These are phyloP conservation scores for Pemphigus obesinymphae DNA, from an alignment of 1,140 invertebrate genomes.

Conservation along the genomic window DNA sequence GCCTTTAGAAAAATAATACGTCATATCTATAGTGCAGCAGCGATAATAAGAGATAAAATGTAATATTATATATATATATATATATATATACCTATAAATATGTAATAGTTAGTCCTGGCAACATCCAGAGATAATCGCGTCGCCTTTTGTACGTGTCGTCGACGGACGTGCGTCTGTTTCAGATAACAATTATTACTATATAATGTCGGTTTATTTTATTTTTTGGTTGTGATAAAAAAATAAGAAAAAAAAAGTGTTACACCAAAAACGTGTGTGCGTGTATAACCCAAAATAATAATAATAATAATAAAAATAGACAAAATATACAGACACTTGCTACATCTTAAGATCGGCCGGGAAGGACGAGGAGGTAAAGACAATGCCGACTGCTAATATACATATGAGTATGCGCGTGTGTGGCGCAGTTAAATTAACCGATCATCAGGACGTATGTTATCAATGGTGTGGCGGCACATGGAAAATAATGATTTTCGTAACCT, in stretches of 20 bases:
- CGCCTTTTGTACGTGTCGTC: neutral
- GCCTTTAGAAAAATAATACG: neutral
- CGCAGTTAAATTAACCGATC: slow-evolving; percentile 37
- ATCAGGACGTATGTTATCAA: neutral
- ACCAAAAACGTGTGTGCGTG: neutral
- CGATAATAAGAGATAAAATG: neutral
- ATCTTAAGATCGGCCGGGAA: neutral
- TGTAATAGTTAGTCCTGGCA: neutral
- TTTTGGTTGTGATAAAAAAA: neutral
- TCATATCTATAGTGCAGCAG: neutral
- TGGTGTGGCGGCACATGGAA: slow-evolving; percentile 16
- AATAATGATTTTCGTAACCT: slow-evolving; percentile 38
- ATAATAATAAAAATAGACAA: neutral
- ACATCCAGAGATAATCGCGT: neutral
- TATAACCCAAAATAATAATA: slow-evolving; percentile 1
- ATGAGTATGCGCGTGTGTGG: neutral
- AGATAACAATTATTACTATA: neutral
- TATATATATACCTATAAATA: no score
- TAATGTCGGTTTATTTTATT: neutral
- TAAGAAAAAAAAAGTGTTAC: neutral
- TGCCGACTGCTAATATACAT: neutral
- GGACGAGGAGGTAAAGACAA: neutral
- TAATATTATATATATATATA: neutral
- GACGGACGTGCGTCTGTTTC: neutral
- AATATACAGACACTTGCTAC: neutral